Conservation (phyloP, 2,888 invertebrate genomes). For the Mesorhabditis belari region DNA sequence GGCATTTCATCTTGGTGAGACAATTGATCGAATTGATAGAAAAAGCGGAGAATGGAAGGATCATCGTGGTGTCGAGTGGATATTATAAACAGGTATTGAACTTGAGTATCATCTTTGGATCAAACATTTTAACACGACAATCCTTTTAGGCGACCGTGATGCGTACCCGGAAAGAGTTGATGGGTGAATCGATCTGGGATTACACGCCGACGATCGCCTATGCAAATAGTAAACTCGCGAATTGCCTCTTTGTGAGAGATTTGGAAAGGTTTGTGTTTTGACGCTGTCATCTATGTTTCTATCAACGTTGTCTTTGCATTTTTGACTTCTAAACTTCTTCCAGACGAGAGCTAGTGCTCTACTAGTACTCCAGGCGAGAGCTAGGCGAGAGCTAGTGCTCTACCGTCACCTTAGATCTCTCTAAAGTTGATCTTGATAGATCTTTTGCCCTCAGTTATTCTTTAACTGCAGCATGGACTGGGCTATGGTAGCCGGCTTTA, state of each 20-base stretch:
- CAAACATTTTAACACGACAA: background rate
- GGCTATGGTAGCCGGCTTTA: too few relatives aligned
- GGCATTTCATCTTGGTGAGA: constrained; percentile 72
- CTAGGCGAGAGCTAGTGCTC: constrained; percentile 3
- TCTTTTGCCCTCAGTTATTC: background rate
- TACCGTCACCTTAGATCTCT: background rate
- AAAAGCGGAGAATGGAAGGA: constrained; percentile 60
- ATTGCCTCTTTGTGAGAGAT: constrained; percentile 40
- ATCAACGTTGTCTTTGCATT: too few relatives aligned
- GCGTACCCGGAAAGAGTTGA: constrained; percentile 1
- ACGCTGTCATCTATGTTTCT: too few relatives aligned
- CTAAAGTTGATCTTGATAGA: background rate
- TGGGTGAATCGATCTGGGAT: constrained; percentile 27
- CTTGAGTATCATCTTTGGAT: too few relatives aligned
- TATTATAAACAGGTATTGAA: constrained; percentile 44
- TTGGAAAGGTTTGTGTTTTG: constrained; percentile 9
- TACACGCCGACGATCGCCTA: constrained; percentile 47
- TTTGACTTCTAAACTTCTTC: too few relatives aligned
- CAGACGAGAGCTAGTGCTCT: too few relatives aligned
- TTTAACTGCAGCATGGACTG: background rate
- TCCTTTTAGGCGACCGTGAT: background rate
- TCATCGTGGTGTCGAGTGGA: constrained; percentile 55
- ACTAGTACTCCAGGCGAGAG: background rate
- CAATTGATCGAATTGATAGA: constrained; percentile 58
- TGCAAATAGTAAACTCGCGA: constrained; percentile 52